These are phyloP conservation scores for Sminthopsis crassicaudata DNA, from an alignment of 2,113 vertebrate species.

Conservation along the genomic window DNA sequence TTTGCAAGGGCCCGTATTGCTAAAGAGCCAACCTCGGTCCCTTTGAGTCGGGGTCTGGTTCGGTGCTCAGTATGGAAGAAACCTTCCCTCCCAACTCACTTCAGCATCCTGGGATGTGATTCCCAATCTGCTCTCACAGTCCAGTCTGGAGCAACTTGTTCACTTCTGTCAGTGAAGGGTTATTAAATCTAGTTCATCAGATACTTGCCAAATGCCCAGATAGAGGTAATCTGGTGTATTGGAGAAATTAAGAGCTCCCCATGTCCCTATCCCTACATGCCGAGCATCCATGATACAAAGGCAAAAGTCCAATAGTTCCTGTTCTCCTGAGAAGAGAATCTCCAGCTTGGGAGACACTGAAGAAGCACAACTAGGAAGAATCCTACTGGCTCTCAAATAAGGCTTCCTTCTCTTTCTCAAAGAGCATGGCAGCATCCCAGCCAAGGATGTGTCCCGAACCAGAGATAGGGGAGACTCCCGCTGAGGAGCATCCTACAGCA, in stretches of 20 bases:
- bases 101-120: neutral
- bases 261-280: rapidly evolving
- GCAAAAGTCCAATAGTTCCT: neutral
- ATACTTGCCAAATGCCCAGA: neutral
- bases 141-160: neutral
- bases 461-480: neutral
- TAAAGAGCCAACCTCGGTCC: neutral
- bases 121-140: neutral
- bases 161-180: neutral
- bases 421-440: neutral
- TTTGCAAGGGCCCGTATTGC: neutral
- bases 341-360: neutral
- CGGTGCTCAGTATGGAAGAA: neutral
- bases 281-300: neutral
- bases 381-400: neutral
- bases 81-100: neutral
- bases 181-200: neutral
- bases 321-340: neutral
- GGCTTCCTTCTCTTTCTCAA: neutral
- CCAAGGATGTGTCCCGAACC: neutral
- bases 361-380: neutral
- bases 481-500: neutral
- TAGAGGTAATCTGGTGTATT: neutral
- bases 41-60: neutral
- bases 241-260: neutral